Conservation (phyloP, 2,797 vertebrate species). For the Spinibarbus caldwelli region DNA sequence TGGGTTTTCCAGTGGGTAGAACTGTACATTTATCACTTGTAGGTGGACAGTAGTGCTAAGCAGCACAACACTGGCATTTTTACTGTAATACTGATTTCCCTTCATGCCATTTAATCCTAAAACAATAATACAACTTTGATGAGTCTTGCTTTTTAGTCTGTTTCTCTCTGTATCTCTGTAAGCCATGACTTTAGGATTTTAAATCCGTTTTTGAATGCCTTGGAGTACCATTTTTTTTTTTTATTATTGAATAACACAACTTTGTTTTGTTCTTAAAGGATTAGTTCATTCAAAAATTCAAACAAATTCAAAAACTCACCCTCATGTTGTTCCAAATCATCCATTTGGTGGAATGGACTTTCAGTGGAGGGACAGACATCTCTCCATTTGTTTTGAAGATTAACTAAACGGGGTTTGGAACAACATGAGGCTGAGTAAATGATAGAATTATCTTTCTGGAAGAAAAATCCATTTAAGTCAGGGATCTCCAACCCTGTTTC, state of each 20-base stretch:
- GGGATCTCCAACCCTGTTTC: too few relatives aligned
- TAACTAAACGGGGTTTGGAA: background rate
- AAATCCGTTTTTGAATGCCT: constrained; percentile 2
- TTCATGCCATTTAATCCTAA: constrained; percentile 13
- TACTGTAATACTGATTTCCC: constrained; percentile 5
- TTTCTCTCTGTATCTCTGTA: background rate
- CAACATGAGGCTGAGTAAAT: background rate
- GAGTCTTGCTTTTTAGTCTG: background rate
- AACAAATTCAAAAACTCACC: background rate
- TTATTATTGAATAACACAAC: background rate
- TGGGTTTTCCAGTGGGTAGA: background rate
- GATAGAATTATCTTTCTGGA: background rate
- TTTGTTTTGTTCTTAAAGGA: background rate
- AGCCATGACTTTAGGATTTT: background rate
- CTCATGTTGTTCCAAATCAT: background rate
- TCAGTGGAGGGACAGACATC: background rate
- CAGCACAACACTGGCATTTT: background rate
- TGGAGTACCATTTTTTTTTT: background rate
- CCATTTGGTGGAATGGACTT: background rate
- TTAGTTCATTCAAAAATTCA: background rate
- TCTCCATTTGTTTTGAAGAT: background rate
- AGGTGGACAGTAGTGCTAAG: background rate
- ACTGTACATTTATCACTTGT: constrained; percentile 18
- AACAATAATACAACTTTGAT: constrained; percentile 26
- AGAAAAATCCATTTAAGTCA: background rate